phyloP scores from a whole-genome alignment of 1,140 invertebrate genomes.

The Drosophila arizonae region DNA sequence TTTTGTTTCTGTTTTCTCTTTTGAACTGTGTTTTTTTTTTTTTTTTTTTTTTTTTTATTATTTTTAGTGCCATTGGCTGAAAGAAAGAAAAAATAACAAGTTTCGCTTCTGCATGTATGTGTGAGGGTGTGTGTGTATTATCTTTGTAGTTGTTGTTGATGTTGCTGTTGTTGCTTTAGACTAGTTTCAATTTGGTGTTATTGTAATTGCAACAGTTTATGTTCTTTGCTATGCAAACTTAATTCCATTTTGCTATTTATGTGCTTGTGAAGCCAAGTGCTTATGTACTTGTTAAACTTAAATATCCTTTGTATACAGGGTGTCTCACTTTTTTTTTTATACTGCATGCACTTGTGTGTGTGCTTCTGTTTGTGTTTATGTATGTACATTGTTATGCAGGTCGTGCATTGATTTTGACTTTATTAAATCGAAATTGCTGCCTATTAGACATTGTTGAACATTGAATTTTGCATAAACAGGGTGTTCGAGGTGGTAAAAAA shows the following conservation, averaged over 20 bases:
- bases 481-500: background rate
- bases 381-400: slow-evolving; percentile 24
- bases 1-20: slow-evolving; percentile 14
- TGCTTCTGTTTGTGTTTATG: background rate
- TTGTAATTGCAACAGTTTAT: slow-evolving; percentile 81
- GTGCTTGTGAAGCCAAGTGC: slow-evolving; percentile 62
- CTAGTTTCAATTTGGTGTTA: slow-evolving; percentile 70
- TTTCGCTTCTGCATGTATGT: slow-evolving; percentile 17
- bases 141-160: slow-evolving; percentile 31
- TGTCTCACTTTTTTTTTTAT: background rate
- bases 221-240: slow-evolving; percentile 81
- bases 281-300: slow-evolving; percentile 77
- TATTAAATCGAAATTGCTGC: slow-evolving; percentile 31
- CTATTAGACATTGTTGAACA: slow-evolving; percentile 14
- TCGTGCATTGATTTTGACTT: slow-evolving; percentile 24
- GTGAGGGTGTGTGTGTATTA: slow-evolving; percentile 21
- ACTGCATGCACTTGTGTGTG: background rate
- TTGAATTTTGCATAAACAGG: slow-evolving; percentile 32
- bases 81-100: slow-evolving; percentile 38
- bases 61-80: slow-evolving; percentile 43
- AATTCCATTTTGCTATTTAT: slow-evolving; percentile 82
- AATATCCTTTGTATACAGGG: slow-evolving; percentile 54
- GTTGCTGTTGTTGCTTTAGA: slow-evolving; percentile 30
- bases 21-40: slow-evolving; percentile 3
- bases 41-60: slow-evolving; percentile 14